Evolutionary conservation across 2,797 vertebrate species (phyloP), one percentile per base, ranked within the genome.

Genomic region (Myotis vivesi): DNA sequence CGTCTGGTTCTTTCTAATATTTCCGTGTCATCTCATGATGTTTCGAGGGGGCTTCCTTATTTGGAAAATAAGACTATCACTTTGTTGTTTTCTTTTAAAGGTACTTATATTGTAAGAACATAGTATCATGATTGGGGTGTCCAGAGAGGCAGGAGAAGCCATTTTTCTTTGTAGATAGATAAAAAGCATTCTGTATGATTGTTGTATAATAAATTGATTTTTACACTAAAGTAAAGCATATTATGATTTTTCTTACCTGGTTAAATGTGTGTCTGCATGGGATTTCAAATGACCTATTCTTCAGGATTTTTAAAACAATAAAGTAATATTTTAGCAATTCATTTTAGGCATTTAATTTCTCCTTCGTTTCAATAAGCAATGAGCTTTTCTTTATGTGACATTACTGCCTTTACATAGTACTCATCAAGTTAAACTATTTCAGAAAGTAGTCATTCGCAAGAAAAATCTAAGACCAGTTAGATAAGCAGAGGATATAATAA

Each of bases 171-270:
- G 79, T 96, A 96, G 96, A 80, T 51, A 71, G 64, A 96, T 95
- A 92, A 94, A 92, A 97, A 96, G 86, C 91, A 96, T 96, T 96
- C 92, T 95, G 89, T 97, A 89, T 95, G 89, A 95, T 82, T 94
- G 92, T 92, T 96, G 71, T 96, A 96, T 91, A 97, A 97, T 97
- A 97, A 97, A 97, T 89, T 91, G 95, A 97, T 97, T 97, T 97
- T 95, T 97, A 97, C 94, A 93, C 89, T 96, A 85, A 97, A 83
- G 30, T 22, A 89, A 66, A 94, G 53, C 38, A 80, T 73, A 72
- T 91, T 80, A n/a, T 49, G 11, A 16, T 87, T 95, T 89, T 93
- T 95, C 73, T 91, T 84, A 81, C 68, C 77, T 79, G 38, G 53
- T 44, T 95, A 68, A 90, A 83, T 76, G 28, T 82, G 17, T 92